Conservation (phyloP, 2,797 vertebrate species). For the Acanthurus leucopareius region DNA sequence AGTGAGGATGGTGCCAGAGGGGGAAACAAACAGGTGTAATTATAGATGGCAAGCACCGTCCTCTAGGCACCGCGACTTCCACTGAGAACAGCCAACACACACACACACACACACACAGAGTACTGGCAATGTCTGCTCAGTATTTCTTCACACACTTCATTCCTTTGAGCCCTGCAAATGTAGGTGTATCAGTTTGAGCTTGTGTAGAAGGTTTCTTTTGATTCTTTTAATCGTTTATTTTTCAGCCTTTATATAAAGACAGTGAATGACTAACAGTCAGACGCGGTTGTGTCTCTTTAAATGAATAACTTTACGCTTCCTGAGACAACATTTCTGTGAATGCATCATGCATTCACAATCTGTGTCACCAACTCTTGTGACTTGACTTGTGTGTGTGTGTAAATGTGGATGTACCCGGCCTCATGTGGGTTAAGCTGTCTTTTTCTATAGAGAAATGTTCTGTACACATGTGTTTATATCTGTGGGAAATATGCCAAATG, state of each 20-base stretch:
- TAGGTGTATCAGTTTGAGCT: constrained; percentile 6
- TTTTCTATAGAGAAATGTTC: constrained; percentile 28
- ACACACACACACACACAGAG: constrained; percentile 11
- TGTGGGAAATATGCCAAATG: constrained; percentile 1
- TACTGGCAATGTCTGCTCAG: constrained; percentile 18
- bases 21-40: constrained; percentile 84
- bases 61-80: constrained; percentile 50
- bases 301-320: constrained; percentile 17
- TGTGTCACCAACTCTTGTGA: constrained; percentile 56
- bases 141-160: constrained; percentile 17
- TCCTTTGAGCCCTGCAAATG: neutral
- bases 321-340: constrained; percentile 38
- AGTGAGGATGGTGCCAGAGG: constrained; percentile 73
- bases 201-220: neutral
- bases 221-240: neutral
- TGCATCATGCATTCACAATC: constrained; percentile 32
- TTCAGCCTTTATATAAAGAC: neutral
- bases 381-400: constrained; percentile 20
- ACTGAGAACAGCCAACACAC: constrained; percentile 35
- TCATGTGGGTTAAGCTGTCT: constrained; percentile 36
- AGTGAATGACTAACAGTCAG: neutral
- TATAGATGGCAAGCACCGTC: constrained; percentile 80
- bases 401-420: constrained; percentile 34
- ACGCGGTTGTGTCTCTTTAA: constrained; percentile 32
- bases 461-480: constrained; percentile 11